Evolutionary conservation across 2,888 invertebrate species (phyloP).

Genomic region (Catocala sponsa): DNA sequence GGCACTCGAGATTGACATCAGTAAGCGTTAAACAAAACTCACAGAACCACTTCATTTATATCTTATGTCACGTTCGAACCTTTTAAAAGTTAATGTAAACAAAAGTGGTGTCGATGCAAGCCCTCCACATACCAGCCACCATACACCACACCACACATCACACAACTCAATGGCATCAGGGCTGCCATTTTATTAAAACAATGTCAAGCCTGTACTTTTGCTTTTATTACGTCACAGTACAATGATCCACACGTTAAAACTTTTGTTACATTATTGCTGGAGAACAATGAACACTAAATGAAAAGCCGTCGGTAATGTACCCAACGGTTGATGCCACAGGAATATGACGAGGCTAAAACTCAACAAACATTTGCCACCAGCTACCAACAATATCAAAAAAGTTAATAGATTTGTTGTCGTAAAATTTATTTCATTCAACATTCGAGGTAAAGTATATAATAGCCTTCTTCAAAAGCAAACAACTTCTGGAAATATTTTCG

Average conservation of each 20-base stretch:
- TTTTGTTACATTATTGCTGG: conserved; percentile 36
- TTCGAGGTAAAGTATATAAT: conserved; percentile 23
- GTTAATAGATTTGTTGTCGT: conserved; percentile 35
- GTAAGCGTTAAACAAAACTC: conserved; percentile 5
- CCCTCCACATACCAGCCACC: conserved; percentile 34
- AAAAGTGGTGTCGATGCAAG: conserved; percentile 24
- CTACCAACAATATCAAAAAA: conserved; percentile 27
- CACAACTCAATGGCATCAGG: conserved; percentile 24
- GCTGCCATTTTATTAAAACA: conserved; percentile 46
- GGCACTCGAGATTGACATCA: background rate
- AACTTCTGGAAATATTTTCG: conserved; percentile 38
- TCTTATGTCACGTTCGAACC: conserved; percentile 28
- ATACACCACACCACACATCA: conserved; percentile 2
- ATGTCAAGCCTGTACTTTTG: conserved; percentile 41
- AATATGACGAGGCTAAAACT: conserved; percentile 15
- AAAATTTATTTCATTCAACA: conserved; percentile 17
- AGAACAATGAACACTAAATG: conserved; percentile 47
- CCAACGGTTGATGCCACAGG: too few relatives aligned
- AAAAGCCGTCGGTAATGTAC: too few relatives aligned
- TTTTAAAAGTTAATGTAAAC: conserved; percentile 41
- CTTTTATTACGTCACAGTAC: conserved; percentile 46
- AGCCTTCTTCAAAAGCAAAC: conserved; percentile 27
- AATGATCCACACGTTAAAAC: conserved; percentile 43
- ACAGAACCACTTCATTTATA: conserved; percentile 34
- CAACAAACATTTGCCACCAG: conserved; percentile 7